These are phyloP conservation scores for Phaetusa simplex DNA, from an alignment of 2,113 vertebrate species.

Conservation along the genomic window DNA sequence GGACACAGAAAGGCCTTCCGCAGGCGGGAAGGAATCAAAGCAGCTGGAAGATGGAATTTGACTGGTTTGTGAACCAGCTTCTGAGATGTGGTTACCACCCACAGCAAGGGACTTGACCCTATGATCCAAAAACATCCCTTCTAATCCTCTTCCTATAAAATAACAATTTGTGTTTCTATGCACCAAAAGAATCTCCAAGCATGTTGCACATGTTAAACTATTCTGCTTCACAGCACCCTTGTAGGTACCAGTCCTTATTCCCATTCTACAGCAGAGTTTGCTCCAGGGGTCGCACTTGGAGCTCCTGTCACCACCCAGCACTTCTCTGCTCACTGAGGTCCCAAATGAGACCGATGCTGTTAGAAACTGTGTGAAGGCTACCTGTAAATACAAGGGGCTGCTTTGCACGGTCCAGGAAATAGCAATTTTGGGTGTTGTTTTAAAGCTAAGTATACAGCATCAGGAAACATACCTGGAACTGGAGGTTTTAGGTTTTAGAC, in stretches of 20 bases:
- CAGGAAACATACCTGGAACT: neutral
- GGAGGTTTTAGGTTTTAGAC: neutral
- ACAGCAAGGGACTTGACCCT: neutral
- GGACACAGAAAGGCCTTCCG: neutral
- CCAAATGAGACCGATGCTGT: neutral
- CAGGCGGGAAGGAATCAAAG: neutral
- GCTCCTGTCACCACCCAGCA: neutral
- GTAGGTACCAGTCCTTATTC: neutral
- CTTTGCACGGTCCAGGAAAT: neutral
- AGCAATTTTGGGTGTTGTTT: neutral
- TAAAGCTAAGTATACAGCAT: neutral
- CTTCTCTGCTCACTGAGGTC: neutral
- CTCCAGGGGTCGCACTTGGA: neutral
- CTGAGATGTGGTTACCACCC: slow-evolving; percentile 29
- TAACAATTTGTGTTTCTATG: neutral
- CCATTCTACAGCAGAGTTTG: neutral
- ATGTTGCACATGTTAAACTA: neutral
- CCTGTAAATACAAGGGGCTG: neutral
- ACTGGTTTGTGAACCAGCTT: slow-evolving; percentile 14
- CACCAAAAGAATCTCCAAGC: neutral
- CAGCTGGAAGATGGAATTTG: slow-evolving; percentile 11
- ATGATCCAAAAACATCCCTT: neutral
- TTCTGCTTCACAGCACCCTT: neutral
- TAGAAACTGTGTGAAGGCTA: neutral
- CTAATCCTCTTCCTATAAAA: neutral